Evolutionary conservation across 2,113 vertebrate genomes (phyloP), one percentile per base, ranked within the genome.

Genomic region (Elanus axillaris): DNA sequence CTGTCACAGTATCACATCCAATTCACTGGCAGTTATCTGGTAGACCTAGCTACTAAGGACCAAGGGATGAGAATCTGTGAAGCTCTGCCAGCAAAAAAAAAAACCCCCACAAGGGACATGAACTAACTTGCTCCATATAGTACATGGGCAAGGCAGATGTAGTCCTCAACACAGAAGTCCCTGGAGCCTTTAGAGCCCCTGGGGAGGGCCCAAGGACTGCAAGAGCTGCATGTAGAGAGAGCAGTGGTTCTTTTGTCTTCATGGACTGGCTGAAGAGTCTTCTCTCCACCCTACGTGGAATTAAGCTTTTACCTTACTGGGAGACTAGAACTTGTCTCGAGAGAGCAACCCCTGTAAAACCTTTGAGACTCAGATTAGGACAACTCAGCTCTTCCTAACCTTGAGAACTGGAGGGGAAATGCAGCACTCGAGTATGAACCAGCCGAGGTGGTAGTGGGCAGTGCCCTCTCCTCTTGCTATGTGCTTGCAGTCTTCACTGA

Each of bases 101-200:
- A 19, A 27, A 10, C 9, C 3, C 6, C 38, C 22, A 13, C 25
- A 12, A 31, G 58, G 14, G 56, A n/a, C 11, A 10, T 1, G 32
- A 42, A 38, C 26, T 13, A 47, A 10, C 43, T 27, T 36, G 38
- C 45, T 59, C 8, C 3, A 0, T 20, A 6, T 5, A 14, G 31
- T 9, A 27, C 2, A 36, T 0, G 3, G 48, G 21, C 0, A 0
- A 53, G 45, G 31, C 63, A 42, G 76, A 8, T 4, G 31, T 3
- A 17, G 25, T 8, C n/a, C 38, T 55, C 20, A 5, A 26, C 3
- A 6, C 52, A 67, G 53, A 26, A 56, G 12, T 8, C 22, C 21
- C 36, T 16, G 31, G 36, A n/a, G 62, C 62, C 27, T n/a, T 22
- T 7, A 15, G 32, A 75, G 36, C 16, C 36, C 36, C 16, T 16